Conservation (phyloP, 2,113 vertebrate genomes). For the Heteronetta atricapilla region DNA sequence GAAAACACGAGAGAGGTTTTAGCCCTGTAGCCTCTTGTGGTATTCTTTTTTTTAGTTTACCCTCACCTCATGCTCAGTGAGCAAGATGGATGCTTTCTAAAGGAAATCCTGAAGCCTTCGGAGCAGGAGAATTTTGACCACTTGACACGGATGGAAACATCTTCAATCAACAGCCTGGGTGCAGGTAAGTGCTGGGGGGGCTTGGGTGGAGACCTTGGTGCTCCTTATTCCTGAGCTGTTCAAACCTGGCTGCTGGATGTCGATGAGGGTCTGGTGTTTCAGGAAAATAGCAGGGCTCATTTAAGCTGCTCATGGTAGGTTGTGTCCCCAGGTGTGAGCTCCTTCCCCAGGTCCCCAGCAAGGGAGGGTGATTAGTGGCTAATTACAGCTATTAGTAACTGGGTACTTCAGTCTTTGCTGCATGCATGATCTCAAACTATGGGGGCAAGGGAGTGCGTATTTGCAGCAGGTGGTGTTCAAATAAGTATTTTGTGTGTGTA, state of each 20-base stretch:
- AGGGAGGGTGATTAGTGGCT: not conserved
- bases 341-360: too few species aligned
- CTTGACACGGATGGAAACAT: not conserved
- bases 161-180: fast-evolving
- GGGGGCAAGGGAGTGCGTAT: fast-evolving
- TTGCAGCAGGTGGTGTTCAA: not conserved
- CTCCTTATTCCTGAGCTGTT: fast-evolving
- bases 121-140: not conserved
- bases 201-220: fast-evolving
- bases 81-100: not conserved
- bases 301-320: too few species aligned
- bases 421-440: fast-evolving
- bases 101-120: not conserved
- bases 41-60: not conserved
- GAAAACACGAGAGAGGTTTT: not conserved
- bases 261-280: too few species aligned
- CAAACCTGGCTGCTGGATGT: fast-evolving
- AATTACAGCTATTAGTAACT: not conserved
- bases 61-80: fast-evolving
- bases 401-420: fast-evolving
- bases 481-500: not conserved
- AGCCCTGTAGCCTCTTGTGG: not conserved
- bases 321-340: not conserved
- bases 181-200: not conserved
- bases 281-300: fast-evolving